Conservation (phyloP, 2,113 vertebrate genomes). For the Myotis brandtii region DNA sequence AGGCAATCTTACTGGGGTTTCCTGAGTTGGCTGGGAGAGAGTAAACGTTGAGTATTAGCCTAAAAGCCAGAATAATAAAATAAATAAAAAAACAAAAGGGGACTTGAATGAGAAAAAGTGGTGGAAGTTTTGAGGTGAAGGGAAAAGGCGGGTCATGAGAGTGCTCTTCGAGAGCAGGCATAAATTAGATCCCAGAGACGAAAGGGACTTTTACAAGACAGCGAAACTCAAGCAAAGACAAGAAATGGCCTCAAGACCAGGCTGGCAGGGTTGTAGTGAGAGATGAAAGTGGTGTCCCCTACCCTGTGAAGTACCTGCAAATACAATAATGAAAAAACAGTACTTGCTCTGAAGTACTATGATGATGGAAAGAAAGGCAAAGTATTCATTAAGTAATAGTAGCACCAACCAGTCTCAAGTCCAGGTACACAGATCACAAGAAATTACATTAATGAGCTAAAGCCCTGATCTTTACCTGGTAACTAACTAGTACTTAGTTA, state of each 20-base stretch:
- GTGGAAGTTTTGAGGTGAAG: neutral
- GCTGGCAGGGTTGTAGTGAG: neutral
- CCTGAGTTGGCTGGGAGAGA: neutral
- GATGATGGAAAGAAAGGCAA: neutral
- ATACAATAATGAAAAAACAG: neutral
- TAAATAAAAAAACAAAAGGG: neutral
- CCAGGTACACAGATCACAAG: neutral
- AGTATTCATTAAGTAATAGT: neutral
- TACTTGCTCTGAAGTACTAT: neutral
- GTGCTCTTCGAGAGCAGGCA: neutral
- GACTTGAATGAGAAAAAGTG: neutral
- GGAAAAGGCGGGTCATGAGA: neutral
- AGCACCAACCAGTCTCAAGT: neutral
- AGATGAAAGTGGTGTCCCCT: neutral
- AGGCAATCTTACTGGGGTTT: neutral
- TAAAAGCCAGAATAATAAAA: neutral
- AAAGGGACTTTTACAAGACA: neutral
- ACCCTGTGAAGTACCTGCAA: neutral
- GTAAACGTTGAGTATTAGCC: neutral
- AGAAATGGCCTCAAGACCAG: neutral
- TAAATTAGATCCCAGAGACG: neutral
- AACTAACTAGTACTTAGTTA: constrained; percentile 38
- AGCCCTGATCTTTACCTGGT: neutral
- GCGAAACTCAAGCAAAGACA: neutral
- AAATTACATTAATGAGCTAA: neutral